Percentiles rank a stretch among this genome's conserved stretches.
These are phyloP conservation scores for Drosophila varians DNA, from an alignment of 1,140 invertebrate genomes.

Conservation along the genomic window DNA sequence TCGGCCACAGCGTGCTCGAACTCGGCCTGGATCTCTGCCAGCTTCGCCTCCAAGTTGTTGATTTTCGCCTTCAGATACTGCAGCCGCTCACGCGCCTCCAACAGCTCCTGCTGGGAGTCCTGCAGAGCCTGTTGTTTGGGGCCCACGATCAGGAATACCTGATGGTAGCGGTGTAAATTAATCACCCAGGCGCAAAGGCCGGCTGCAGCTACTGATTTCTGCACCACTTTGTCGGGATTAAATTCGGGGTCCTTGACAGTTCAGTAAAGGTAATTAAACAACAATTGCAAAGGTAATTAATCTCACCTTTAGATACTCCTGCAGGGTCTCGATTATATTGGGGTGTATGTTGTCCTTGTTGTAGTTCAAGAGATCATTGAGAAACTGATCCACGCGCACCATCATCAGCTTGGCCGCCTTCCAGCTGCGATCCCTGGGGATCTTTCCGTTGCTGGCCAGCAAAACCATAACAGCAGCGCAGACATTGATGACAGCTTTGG, in stretches of 20 bases:
- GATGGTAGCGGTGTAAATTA: conserved; percentile 96
- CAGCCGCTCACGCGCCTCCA: conserved; percentile 93
- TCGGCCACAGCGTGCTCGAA: conserved; percentile 94
- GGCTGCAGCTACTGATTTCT: conserved; percentile 95
- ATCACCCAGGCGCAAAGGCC: conserved; percentile 97
- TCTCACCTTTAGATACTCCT: conserved; percentile 84
- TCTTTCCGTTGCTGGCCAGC: conserved; percentile 93
- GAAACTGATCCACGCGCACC: conserved; percentile 90
- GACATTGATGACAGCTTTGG: conserved; percentile 93
- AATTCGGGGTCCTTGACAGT: conserved; percentile 91
- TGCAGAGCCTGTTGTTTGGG: conserved; percentile 92
- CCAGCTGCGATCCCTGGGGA: conserved; percentile 97
- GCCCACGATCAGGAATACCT: conserved; percentile 96
- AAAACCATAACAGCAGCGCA: conserved; percentile 95
- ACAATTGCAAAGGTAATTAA: too few species aligned
- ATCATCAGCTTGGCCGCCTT: conserved; percentile 93
- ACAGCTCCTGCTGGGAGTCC: conserved; percentile 93
- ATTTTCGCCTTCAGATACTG: conserved; percentile 88
- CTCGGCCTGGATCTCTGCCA: conserved; percentile 90
- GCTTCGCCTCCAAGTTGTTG: conserved; percentile 91
- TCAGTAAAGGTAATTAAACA: too few species aligned
- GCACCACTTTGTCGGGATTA: conserved; percentile 92
- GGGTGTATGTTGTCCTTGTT: conserved; percentile 97
- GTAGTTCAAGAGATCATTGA: conserved; percentile 93
- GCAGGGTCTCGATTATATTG: conserved; percentile 90